A percentile compares a stretch with the other conserved stretches of the same genome.
These are phyloP conservation scores for Azemiops feae DNA, from an alignment of 2,113 vertebrate species.

Conservation along the genomic window DNA sequence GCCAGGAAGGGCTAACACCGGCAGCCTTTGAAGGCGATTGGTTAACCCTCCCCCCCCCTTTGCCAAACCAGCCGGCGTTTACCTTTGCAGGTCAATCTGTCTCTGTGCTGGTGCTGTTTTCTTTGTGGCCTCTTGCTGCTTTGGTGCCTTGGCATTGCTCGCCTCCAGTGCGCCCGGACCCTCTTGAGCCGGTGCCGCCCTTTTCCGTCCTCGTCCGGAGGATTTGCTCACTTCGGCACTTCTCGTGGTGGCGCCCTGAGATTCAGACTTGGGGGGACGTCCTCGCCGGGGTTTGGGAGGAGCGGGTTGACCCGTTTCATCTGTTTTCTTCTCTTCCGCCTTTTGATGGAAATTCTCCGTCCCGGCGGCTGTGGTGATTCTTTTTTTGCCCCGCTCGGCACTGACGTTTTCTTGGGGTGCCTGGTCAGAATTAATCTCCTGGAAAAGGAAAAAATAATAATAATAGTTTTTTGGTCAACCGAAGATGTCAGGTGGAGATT, in stretches of 20 bases:
- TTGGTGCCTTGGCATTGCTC: slow-evolving; percentile 90
- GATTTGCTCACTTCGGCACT: slow-evolving; percentile 78
- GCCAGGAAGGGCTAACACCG: not conserved
- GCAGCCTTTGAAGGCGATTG: rapidly evolving
- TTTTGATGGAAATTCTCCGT: slow-evolving; percentile 82
- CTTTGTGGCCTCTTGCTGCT: slow-evolving; percentile 87
- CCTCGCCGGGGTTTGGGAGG: slow-evolving; percentile 81
- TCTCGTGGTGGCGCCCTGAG: slow-evolving; percentile 77
- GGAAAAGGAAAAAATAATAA: slow-evolving; percentile 39
- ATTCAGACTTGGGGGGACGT: slow-evolving; percentile 80
- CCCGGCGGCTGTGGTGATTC: slow-evolving; percentile 74
- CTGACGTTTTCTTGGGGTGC: slow-evolving; percentile 73
- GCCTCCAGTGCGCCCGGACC: slow-evolving; percentile 78
- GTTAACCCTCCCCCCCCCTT: not conserved
- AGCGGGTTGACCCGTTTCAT: slow-evolving; percentile 71
- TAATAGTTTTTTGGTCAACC: not conserved
- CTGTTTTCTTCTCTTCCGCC: slow-evolving; percentile 73
- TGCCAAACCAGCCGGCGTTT: slow-evolving; percentile 29
- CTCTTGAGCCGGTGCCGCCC: slow-evolving; percentile 78
- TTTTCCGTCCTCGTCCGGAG: slow-evolving; percentile 87
- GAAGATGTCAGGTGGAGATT: not conserved
- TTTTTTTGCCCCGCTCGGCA: slow-evolving; percentile 79
- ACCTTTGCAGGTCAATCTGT: slow-evolving; percentile 97
- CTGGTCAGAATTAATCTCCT: slow-evolving; percentile 81
- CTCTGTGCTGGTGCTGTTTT: slow-evolving; percentile 87